Evolutionary conservation across 2,888 invertebrate genomes (phyloP).

Genomic region (Bellardia bayeri): DNA sequence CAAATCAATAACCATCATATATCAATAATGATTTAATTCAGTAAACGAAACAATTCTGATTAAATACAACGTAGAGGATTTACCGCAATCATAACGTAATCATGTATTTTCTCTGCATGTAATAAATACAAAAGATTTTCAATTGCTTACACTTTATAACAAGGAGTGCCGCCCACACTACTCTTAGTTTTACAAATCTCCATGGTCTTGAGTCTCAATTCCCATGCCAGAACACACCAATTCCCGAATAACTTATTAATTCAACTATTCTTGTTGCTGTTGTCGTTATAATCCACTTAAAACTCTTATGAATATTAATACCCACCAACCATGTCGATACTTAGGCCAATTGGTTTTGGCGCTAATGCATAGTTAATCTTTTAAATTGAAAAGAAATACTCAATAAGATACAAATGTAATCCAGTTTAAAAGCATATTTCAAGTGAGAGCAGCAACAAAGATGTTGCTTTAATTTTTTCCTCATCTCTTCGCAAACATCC

Average conservation of each 20-base stretch:
- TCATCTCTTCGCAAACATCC: background rate
- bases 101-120: background rate
- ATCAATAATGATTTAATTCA: too few relatives aligned
- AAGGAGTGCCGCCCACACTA: background rate
- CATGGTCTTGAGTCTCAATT: background rate
- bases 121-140: background rate
- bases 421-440: constrained; percentile 47
- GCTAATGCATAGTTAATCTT: constrained; percentile 50
- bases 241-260: background rate
- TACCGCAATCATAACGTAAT: too few relatives aligned
- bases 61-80: too few relatives aligned
- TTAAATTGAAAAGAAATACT: constrained; percentile 60
- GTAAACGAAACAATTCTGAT: too few relatives aligned
- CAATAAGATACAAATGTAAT: constrained; percentile 55
- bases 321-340: constrained; percentile 5
- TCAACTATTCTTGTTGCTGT: background rate
- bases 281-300: constrained; percentile 40
- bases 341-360: constrained; percentile 39
- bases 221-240: background rate
- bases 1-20: too few relatives aligned
- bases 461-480: background rate
- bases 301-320: constrained; percentile 49
- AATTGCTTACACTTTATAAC: background rate
- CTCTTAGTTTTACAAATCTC: background rate
- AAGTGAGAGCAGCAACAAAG: constrained; percentile 31